These are phyloP conservation scores for Labeo calbasu DNA, from an alignment of 2,797 vertebrate genomes.

Conservation along the genomic window DNA sequence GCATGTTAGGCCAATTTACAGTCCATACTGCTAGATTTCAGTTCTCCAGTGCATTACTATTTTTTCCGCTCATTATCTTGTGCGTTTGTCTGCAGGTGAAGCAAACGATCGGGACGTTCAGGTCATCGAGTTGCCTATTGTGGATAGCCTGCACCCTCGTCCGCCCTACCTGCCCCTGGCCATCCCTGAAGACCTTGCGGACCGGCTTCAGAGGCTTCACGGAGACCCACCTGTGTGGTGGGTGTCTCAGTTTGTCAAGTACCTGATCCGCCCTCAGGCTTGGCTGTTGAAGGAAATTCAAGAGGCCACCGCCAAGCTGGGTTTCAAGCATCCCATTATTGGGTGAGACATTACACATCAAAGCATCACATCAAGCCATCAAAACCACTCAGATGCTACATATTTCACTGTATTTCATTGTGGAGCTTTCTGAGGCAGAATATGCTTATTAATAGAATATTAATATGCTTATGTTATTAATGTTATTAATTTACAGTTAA, in stretches of 20 bases:
- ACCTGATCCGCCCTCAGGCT: conserved; percentile 93
- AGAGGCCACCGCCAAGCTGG: conserved; percentile 91
- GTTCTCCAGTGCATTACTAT: background rate
- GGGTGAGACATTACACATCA: conserved; percentile 76
- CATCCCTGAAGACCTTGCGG: conserved; percentile 93
- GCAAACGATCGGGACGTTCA: conserved; percentile 94
- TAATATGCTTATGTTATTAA: too few relatives aligned
- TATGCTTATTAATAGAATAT: too few relatives aligned
- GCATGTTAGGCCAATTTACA: background rate
- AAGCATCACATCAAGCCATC: background rate
- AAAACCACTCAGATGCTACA: background rate
- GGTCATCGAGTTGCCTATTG: conserved; percentile 96
- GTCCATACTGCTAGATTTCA: conserved; percentile 1
- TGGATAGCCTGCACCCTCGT: conserved; percentile 96
- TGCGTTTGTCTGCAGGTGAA: conserved; percentile 81
- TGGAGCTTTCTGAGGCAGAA: background rate
- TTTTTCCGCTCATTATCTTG: background rate
- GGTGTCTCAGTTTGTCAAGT: conserved; percentile 99
- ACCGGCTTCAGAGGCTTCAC: conserved; percentile 89
- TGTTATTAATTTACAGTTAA: too few relatives aligned
- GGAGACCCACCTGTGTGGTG: conserved; percentile 98
- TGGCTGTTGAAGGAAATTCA: conserved; percentile 98
- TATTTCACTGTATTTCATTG: background rate
- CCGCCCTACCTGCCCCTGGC: conserved; percentile 95
- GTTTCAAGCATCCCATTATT: conserved; percentile 96